Evolutionary conservation across 2,888 invertebrate genomes (phyloP).

Genomic region (Synergus gifuensis): DNA sequence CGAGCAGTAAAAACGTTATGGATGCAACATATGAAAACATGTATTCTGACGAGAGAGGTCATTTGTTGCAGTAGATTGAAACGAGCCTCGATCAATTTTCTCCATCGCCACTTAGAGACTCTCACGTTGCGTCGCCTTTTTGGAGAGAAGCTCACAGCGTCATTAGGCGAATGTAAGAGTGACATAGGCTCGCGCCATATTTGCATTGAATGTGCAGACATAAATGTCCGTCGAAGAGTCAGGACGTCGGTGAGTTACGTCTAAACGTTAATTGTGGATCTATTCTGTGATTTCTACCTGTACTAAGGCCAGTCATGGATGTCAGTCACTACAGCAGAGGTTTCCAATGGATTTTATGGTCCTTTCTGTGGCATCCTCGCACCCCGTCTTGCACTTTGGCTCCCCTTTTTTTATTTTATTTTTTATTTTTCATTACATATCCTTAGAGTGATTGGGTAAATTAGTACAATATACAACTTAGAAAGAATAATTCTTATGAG

Average conservation of each 20-base stretch:
- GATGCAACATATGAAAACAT: not conserved
- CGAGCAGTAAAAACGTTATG: not conserved
- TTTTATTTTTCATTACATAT: not conserved
- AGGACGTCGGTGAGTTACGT: constrained; percentile 61
- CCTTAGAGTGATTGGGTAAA: not conserved
- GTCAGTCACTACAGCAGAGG: constrained; percentile 57
- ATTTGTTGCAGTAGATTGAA: not conserved
- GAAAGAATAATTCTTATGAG: not conserved
- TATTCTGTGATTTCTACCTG: constrained; percentile 59
- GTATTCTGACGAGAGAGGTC: not conserved
- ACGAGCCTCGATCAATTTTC: constrained; percentile 16
- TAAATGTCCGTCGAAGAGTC: constrained; percentile 59
- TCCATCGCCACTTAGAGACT: not conserved
- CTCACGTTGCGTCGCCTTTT: not conserved
- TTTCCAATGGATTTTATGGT: constrained; percentile 55
- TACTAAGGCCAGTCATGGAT: constrained; percentile 52
- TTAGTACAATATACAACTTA: not conserved
- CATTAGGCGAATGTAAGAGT: constrained; percentile 55
- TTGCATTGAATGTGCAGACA: constrained; percentile 64
- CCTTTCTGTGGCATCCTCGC: constrained; percentile 50
- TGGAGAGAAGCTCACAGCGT: constrained; percentile 51
- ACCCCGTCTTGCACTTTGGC: constrained; percentile 41
- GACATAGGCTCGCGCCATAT: constrained; percentile 57
- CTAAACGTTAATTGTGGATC: constrained; percentile 65
- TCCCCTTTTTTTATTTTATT: constrained; percentile 47